Conservation (phyloP, 2,797 vertebrate species). For the Sternarchorhynchus goeldii region DNA sequence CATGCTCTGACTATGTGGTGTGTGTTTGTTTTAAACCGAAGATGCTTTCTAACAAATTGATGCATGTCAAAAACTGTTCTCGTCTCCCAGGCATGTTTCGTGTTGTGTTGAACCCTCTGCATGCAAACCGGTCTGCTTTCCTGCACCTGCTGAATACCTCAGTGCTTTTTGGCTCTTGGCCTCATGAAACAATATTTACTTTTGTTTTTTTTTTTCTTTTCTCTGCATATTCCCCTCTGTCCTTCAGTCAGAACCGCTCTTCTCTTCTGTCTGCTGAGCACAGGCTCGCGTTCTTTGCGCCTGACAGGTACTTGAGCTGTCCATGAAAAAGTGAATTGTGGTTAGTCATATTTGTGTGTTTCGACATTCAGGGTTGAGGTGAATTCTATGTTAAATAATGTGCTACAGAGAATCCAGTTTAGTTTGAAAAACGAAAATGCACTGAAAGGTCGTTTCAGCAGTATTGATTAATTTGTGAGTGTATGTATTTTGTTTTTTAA, state of each 20-base stretch:
- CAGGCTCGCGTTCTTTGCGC: slow-evolving; percentile 42
- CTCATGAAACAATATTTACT: neutral
- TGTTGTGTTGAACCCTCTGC: too few species aligned
- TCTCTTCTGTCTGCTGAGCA: slow-evolving; percentile 22
- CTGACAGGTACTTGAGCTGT: slow-evolving; percentile 45
- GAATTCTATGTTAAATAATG: neutral
- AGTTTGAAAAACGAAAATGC: too few species aligned
- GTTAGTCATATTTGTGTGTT: slow-evolving; percentile 14
- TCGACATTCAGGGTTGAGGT: neutral
- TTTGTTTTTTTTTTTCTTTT: neutral
- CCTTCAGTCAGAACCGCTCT: slow-evolving; percentile 30
- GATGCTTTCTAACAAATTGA: too few species aligned
- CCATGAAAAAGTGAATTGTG: neutral
- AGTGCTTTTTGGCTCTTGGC: neutral
- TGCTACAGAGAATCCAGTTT: neutral
- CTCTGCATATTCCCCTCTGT: neutral
- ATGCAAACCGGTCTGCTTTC: too few species aligned
- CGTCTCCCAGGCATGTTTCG: too few species aligned
- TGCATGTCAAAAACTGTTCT: too few species aligned
- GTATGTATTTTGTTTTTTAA: neutral
- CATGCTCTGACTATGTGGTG: slow-evolving; percentile 30
- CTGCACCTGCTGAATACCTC: neutral
- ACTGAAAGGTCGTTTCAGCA: neutral
- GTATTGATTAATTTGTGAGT: neutral
- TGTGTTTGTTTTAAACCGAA: neutral